Base-by-base conservation (phyloP, 2,113 vertebrate species). In the Orthonyx spaldingii region DNA sequence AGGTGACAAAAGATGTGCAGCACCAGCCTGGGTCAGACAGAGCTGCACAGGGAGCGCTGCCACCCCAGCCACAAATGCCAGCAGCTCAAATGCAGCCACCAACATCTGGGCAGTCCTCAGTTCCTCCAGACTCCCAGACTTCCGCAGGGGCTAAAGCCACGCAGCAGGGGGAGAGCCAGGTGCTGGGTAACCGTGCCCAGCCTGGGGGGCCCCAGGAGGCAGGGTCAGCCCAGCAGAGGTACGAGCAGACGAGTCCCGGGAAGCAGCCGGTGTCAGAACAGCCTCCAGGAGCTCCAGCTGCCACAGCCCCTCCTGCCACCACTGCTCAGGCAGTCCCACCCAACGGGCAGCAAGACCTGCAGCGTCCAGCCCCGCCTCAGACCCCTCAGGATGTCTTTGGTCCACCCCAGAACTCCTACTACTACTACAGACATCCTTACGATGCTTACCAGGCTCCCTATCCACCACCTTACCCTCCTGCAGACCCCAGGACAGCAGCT, bases 1-100 rank as follows among this genome's bases (percentile, higher is more conserved):
- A 99, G 98, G 99, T 99, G 91, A 99, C 98, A 81, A 98, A 98
- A 98, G 98, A 98, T 76, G 96, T 95, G 4, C 98, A 98, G 93
- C 98, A 97, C 53, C 97, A 97, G 66, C 72, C 63, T 64, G 96
- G 90, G 33, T 68, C 86, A 11, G 98, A 97, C 39, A 69, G 75
- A 60, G 74, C 90, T 53, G 93, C 81, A 6, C 96, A 92, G 44
- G 98, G 97, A 87, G 69, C 50, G 2, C 94, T 84, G 33, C 82
- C 92, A 3, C 85, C 90, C 56, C 97, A 79, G 6, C 89, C 95
- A 12, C 96, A 95, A 76, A 81, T 37, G 39, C 94, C 86, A 14
- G 55, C 92, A 16, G 72, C 93, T 26, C 93, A 83, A 5, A 28
- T 61, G 42, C 96, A 90, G 60, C 87, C 61, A 4, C 91, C 77